Conservation (phyloP, 2,888 invertebrate species). For the Dynastes maya region DNA sequence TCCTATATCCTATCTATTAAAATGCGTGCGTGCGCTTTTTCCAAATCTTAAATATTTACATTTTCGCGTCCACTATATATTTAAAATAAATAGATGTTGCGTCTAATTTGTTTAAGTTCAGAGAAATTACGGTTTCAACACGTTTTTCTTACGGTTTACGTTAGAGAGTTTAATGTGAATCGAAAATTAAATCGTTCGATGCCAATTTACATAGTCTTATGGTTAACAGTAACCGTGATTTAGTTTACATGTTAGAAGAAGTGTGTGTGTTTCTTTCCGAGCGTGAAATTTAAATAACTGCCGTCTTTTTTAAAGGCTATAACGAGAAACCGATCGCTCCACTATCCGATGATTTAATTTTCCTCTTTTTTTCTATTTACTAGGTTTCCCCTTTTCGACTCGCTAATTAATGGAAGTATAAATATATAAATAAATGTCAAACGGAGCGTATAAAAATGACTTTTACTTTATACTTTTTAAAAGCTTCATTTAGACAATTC, state of each 20-base stretch:
- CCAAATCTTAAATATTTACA: conserved; percentile 42
- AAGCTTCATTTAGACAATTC: no score
- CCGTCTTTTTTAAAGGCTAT: conserved; percentile 11
- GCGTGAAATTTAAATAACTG: conserved; percentile 31
- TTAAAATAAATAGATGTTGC: conserved; percentile 44
- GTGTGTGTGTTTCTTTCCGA: conserved; percentile 33
- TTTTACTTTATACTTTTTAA: no score
- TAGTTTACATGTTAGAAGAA: conserved; percentile 43
- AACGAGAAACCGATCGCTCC: conserved; percentile 6
- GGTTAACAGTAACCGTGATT: conserved; percentile 44
- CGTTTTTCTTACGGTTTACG: conserved; percentile 47
- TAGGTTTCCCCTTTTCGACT: no score
- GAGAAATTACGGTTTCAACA: conserved; percentile 50
- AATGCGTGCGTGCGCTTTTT: conserved; percentile 32
- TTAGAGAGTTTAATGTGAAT: conserved; percentile 44
- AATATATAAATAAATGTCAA: no score
- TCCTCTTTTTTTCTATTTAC: no score
- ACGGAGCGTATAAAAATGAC: no score
- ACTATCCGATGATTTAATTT: no score
- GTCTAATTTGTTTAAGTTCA: conserved; percentile 48
- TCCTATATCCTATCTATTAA: conserved; percentile 13
- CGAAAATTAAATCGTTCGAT: conserved; percentile 42
- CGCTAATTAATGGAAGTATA: no score
- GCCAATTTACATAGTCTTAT: conserved; percentile 45
- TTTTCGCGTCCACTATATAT: conserved; percentile 42